Evolutionary conservation across 2,113 vertebrate species (phyloP).

Genomic region (Cercopithecus mona): DNA sequence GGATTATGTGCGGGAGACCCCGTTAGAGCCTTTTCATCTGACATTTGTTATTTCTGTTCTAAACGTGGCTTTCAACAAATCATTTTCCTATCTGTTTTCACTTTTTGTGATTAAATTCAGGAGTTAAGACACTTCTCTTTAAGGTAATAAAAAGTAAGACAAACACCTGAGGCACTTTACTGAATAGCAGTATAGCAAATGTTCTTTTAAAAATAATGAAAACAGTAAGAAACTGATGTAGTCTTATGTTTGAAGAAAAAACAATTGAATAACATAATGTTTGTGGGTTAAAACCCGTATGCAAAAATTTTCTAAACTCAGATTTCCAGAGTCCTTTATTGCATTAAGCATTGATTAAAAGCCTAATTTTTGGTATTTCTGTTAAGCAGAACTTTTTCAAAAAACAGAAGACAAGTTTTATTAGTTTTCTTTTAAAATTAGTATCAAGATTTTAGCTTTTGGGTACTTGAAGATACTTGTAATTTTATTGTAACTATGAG

Average conservation of each 20-base stretch:
- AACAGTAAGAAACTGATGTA: background rate
- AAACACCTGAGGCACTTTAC: background rate
- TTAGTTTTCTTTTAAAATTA: conserved; percentile 25
- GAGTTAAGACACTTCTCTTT: background rate
- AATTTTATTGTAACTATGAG: background rate
- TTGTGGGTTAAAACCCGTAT: conserved; percentile 4
- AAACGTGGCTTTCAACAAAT: background rate
- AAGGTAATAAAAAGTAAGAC: conserved; percentile 21
- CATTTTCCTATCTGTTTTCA: conserved; percentile 7
- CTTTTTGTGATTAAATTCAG: conserved; percentile 33
- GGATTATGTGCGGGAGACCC: background rate
- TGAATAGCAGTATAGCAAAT: conserved; percentile 12
- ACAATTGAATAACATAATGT: background rate
- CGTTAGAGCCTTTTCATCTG: background rate
- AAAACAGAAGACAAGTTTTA: background rate
- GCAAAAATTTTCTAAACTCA: conserved; percentile 21
- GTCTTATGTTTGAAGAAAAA: conserved; percentile 17
- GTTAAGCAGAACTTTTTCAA: conserved; percentile 31
- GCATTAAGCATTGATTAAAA: conserved; percentile 6
- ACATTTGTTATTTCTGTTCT: background rate
- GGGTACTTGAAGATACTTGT: background rate
- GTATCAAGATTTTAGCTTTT: conserved; percentile 19
- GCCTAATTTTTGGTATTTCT: conserved; percentile 18
- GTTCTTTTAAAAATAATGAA: conserved; percentile 22
- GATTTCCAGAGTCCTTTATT: background rate